phyloP scores from a whole-genome alignment of 2,797 vertebrate species.

The Chaetodon trifasciatus region DNA sequence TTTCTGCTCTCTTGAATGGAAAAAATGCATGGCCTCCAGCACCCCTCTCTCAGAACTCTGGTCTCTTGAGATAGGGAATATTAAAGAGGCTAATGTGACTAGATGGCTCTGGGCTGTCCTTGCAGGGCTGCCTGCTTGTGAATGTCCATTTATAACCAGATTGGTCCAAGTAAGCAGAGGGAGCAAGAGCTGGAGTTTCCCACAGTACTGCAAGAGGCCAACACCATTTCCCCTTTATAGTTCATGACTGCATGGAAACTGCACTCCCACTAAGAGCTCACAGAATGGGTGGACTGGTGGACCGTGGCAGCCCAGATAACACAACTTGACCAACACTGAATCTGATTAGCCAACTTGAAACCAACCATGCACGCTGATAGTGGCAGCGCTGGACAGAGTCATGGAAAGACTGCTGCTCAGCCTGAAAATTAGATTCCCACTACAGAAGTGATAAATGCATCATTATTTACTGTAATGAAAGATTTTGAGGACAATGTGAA shows the following conservation, averaged over 20 bases:
- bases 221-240: constrained; percentile 76
- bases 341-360: constrained; percentile 79
- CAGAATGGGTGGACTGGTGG: constrained; percentile 77
- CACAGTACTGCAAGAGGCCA: constrained; percentile 82
- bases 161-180: constrained; percentile 84
- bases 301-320: constrained; percentile 81
- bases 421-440: constrained; percentile 52
- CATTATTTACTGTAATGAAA: constrained; percentile 10
- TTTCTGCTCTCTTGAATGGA: constrained; percentile 77
- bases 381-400: constrained; percentile 45
- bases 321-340: constrained; percentile 74
- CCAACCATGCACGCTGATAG: constrained; percentile 73
- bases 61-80: constrained; percentile 84
- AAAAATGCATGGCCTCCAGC: constrained; percentile 81
- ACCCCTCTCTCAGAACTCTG: constrained; percentile 75
- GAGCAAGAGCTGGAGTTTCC: constrained; percentile 85
- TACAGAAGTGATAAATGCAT: constrained; percentile 4
- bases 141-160: constrained; percentile 87
- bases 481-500: not conserved
- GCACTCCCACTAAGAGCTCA: constrained; percentile 76
- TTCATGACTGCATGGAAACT: constrained; percentile 84
- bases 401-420: constrained; percentile 54
- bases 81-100: constrained; percentile 82
- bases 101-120: constrained; percentile 67
- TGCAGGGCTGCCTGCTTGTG: constrained; percentile 73